Evolutionary conservation across 2,888 invertebrate species (phyloP), one percentile per base, ranked within the genome.

Genomic region (Sesia apiformis): DNA sequence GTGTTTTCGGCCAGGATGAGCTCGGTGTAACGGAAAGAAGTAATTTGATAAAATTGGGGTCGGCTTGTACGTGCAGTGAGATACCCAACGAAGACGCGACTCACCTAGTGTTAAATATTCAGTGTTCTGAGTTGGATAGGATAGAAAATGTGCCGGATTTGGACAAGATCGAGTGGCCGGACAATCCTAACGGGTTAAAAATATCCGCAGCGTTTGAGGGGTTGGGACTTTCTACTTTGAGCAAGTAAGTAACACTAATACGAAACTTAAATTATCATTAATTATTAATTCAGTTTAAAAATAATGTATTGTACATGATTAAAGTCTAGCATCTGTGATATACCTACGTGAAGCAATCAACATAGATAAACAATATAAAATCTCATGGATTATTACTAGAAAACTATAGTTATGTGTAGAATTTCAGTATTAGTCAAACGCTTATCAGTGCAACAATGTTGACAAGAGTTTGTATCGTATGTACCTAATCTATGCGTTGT

Each of bases 31-130:
- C 65, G 4, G 69, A 74, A 50, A 57, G 69, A 71, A 60, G 70
- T 65, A 75, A 73, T 60, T 61, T 76, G 39, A 74, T 87, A 62
- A 74, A 79, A 63, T 66, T 89, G 56, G 83, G 86, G 73, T 79
- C 80, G 56, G 76, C 79, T 62, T 89, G 89, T 65, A 82, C 85
- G 65, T 89, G 88, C 63, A 86, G 88, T 79, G 89, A 89, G 71
- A 86, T 87, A 60, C 74, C 77, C 3, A 84, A 86, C 61, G 63
- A 79, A 6, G 84, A 86, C 54, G 78, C 80, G 39, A 78, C 79
- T 40, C 76, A 83, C 63, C 69, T 88, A 63, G 85, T 87, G 70
- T 72, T 86, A 49, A 86, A 88, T 66, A 81, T 89, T 59, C 72
- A 84, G 76, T 89, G 89, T 60, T 83, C 87, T 7, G 85, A 86